phyloP scores from a whole-genome alignment of 2,113 vertebrate genomes.

The Blennius ocellaris region DNA sequence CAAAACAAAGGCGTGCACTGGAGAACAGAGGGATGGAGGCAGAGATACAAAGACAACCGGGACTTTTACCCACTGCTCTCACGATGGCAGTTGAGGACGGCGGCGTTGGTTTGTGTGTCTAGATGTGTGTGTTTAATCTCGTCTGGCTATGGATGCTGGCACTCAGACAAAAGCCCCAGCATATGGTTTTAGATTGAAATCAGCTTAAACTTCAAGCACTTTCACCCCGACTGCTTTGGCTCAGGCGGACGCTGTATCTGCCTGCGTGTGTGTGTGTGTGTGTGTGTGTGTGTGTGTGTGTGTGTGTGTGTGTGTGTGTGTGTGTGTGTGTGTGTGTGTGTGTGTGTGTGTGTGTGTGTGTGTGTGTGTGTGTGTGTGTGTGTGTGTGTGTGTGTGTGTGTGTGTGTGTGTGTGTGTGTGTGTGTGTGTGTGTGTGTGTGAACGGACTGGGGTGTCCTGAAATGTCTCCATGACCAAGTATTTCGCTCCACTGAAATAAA shows the following conservation, averaged over 20 bases:
- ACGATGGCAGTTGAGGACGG: slow-evolving; percentile 71
- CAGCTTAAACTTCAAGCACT: slow-evolving; percentile 64
- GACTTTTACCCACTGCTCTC: slow-evolving; percentile 43
- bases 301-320: too few species aligned
- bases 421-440: too few species aligned
- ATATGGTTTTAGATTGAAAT: slow-evolving; percentile 69
- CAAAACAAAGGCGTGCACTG: slow-evolving; percentile 40
- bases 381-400: too few species aligned
- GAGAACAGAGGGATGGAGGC: slow-evolving; percentile 29
- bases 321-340: too few species aligned
- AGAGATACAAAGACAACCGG: slow-evolving; percentile 28
- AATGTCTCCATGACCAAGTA: slow-evolving; percentile 2
- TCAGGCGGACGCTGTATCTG: slow-evolving; percentile 6
- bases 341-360: too few species aligned
- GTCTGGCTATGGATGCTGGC: slow-evolving; percentile 60
- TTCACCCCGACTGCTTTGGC: slow-evolving; percentile 50
- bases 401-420: too few species aligned
- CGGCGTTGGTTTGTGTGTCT: slow-evolving; percentile 42
- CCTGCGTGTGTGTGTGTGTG: too few species aligned
- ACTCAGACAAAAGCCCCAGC: slow-evolving; percentile 58
- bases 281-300: too few species aligned
- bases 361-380: too few species aligned
- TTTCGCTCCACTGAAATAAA: neutral
- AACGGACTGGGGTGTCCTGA: slow-evolving; percentile 14
- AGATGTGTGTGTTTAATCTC: slow-evolving; percentile 60